A percentile compares a stretch with the other conserved stretches of the same genome.
Evolutionary conservation across 2,888 invertebrate species (phyloP).

Genomic region (Amphipoea oculea): DNA sequence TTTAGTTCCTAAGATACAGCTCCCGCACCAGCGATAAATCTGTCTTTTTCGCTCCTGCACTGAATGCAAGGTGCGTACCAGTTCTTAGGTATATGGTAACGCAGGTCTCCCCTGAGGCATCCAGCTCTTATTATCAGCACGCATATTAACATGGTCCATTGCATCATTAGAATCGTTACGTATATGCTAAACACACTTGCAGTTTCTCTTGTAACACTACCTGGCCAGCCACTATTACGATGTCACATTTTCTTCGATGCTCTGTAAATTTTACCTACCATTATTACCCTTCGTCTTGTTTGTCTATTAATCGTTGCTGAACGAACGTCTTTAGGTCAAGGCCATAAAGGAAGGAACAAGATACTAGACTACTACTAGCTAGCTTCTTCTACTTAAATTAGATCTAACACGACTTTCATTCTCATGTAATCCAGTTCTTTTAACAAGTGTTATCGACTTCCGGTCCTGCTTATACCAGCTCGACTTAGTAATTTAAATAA

Average conservation of each 20-base stretch:
- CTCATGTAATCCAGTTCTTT: neutral
- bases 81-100: no score
- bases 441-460: no score
- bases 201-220: neutral
- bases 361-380: neutral
- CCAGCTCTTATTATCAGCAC: no score
- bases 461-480: no score
- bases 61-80: no score
- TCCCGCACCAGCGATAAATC: no score
- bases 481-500: no score
- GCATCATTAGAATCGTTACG: neutral
- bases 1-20: no score
- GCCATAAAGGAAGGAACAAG: neutral
- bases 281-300: conserved; percentile 12
- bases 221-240: neutral
- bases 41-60: no score
- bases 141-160: neutral
- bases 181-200: neutral
- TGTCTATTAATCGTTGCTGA: conserved; percentile 13
- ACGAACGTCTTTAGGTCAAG: conserved; percentile 7
- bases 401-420: neutral
- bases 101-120: no score
- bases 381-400: neutral
- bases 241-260: neutral
- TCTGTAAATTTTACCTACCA: neutral